A percentile compares a stretch with the other conserved stretches of the same genome.
phyloP scores from a whole-genome alignment of 2,113 vertebrate genomes.

The Halichoerus grypus region DNA sequence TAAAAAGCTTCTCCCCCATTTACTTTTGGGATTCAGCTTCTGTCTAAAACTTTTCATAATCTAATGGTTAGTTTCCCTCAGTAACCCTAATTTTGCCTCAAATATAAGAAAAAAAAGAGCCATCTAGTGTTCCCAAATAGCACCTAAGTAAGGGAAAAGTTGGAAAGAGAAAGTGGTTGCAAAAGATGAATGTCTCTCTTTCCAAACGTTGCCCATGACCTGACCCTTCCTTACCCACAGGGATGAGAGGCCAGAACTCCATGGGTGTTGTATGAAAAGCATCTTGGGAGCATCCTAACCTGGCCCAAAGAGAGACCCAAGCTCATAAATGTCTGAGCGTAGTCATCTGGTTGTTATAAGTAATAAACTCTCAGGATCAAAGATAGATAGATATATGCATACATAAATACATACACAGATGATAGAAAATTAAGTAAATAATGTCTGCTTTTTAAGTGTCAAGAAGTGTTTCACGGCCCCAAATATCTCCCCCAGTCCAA shows the following conservation, averaged over 20 bases:
- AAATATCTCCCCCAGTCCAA: neutral
- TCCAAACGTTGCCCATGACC: neutral
- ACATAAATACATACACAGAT: neutral
- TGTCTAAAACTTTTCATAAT: neutral
- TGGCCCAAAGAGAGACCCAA: neutral
- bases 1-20: neutral
- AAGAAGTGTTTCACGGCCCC: neutral
- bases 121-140: neutral
- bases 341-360: neutral
- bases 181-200: neutral
- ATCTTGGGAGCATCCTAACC: neutral
- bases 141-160: neutral
- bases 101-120: neutral
- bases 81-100: conserved; percentile 9
- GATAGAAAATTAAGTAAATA: neutral
- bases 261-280: neutral
- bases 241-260: neutral
- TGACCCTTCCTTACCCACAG: neutral
- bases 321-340: neutral
- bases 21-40: neutral
- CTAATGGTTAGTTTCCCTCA: neutral
- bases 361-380: conserved; percentile 29
- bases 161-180: neutral
- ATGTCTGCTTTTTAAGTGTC: neutral
- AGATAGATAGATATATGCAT: neutral